A percentile compares a stretch with the other conserved stretches of the same genome.
These are phyloP conservation scores for Gopherus flavomarginatus DNA, from an alignment of 2,113 vertebrate genomes.

Conservation along the genomic window DNA sequence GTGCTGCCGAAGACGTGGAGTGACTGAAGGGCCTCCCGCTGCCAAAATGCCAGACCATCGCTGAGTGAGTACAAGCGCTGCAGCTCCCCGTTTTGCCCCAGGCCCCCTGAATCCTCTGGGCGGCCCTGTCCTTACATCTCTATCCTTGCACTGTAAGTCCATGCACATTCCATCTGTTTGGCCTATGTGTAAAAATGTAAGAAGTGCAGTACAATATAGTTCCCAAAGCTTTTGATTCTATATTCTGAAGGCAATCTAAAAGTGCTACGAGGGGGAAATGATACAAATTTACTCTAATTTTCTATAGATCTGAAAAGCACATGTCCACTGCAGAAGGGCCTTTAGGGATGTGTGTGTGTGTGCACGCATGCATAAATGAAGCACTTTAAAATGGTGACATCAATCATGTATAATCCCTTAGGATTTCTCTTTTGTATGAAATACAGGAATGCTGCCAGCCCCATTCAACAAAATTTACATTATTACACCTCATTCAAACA, in stretches of 20 bases:
- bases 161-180: not conserved
- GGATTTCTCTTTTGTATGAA: conserved; percentile 21
- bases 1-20: too few relatives aligned
- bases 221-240: not conserved
- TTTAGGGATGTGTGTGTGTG: not conserved
- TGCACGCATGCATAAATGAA: conserved; percentile 20
- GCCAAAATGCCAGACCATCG: too few relatives aligned
- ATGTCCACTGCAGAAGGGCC: not conserved
- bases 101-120: too few relatives aligned
- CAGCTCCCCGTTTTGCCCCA: too few relatives aligned
- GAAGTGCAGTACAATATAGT: not conserved
- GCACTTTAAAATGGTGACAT: conserved; percentile 8
- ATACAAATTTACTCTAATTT: not conserved
- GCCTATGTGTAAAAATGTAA: not conserved
- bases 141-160: not conserved
- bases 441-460: not conserved
- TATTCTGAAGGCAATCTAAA: not conserved
- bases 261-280: not conserved
- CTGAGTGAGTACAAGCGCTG: too few relatives aligned
- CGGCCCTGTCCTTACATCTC: not conserved
- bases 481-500: conserved; percentile 32
- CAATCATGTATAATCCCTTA: not conserved
- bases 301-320: not conserved
- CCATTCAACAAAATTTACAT: conserved; percentile 26
- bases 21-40: too few relatives aligned